These are phyloP conservation scores for Boleophthalmus pectinirostris DNA, from an alignment of 2,113 vertebrate species.

Conservation along the genomic window DNA sequence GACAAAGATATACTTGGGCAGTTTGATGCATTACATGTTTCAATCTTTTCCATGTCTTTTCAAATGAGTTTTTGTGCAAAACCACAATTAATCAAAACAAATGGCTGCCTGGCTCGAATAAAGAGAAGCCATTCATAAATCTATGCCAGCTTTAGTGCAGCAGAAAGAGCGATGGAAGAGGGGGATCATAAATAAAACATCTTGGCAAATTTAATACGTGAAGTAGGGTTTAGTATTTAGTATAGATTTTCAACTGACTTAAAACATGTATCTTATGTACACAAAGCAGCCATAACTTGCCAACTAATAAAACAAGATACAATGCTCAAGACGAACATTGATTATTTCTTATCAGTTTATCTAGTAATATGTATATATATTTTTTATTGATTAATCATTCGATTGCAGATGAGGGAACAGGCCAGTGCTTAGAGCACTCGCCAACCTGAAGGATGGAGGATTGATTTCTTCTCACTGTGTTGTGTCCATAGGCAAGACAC, in stretches of 20 bases:
- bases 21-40: background rate
- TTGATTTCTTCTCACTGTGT: too few species aligned
- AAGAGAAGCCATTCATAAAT: slow-evolving; percentile 3
- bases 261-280: background rate
- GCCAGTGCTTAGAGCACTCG: too few species aligned
- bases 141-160: background rate
- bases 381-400: too few species aligned
- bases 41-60: background rate
- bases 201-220: background rate
- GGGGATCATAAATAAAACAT: background rate
- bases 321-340: too few species aligned
- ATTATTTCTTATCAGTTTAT: background rate
- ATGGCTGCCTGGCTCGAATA: background rate
- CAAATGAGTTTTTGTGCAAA: background rate
- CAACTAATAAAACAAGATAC: too few species aligned
- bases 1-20: background rate
- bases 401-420: too few species aligned
- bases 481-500: too few species aligned
- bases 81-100: slow-evolving; percentile 23
- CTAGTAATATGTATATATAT: background rate
- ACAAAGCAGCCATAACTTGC: background rate
- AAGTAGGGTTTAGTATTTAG: background rate
- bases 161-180: background rate
- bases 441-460: too few species aligned
- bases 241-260: background rate